Evolutionary conservation across 2,888 invertebrate species (phyloP), one percentile per base, ranked within the genome.

Genomic region (Philaethria dido): DNA sequence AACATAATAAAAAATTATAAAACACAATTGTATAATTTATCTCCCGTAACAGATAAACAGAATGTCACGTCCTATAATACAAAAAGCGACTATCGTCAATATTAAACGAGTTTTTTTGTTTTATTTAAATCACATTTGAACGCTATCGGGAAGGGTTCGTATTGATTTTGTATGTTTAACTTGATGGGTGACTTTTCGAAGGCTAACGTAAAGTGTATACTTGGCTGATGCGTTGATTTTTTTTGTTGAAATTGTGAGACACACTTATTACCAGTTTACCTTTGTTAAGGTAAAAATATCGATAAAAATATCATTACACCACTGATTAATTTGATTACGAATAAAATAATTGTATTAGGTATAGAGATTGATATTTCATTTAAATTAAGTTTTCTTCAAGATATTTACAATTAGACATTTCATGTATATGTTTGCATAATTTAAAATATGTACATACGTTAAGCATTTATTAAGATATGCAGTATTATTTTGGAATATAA

Each of bases 121-220:
- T 86, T 85, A 83, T 88, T 86, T 79, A 80, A 83, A 85, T 85
- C 81, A 77, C 78, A 87, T 89, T 88, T 87, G 85, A 84, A 82
- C 83, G 78, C 76, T 85, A 87, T 89, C 84, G 82, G 81, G 78
- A 87, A 88, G 88, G 88, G 88, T 87, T 88, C 82, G 71, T 91
- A 88, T 92, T 91, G 89, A 88, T 89, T 91, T 90, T 88, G 78
- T 77, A 82, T 89, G 84, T 91, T 90, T 89, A 83, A 82, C 86
- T 83, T 89, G 84, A 86, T 88, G 86, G 84, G 76, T 77, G 79
- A 82, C 81, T 82, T 77, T 84, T 84, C 80, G 78, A 73, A 66
- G 68, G 69, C 55, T 47, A 64, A 71, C 70, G 69, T 67, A 69
- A 70, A 70, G 66, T 64, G 64, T 68, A 72, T 57, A 68, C 52